These are phyloP conservation scores for Sinohyriopsis cumingii DNA, from an alignment of 2,888 invertebrate species.

Conservation along the genomic window DNA sequence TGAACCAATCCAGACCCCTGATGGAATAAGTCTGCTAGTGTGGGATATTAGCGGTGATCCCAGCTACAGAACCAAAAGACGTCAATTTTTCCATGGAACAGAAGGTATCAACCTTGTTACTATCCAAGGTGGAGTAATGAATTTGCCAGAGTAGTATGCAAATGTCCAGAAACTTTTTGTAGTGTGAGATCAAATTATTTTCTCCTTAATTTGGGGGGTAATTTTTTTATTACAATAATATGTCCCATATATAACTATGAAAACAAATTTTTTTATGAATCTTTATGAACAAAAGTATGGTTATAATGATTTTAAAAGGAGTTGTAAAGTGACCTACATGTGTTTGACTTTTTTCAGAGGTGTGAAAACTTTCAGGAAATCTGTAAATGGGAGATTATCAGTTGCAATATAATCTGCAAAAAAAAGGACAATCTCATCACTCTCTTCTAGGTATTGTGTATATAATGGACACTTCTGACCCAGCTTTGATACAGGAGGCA, in stretches of 20 bases:
- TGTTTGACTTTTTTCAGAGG: too few species aligned
- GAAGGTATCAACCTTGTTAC: constrained; percentile 14
- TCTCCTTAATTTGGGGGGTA: too few species aligned
- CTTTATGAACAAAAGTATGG: too few species aligned
- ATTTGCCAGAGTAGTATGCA: not conserved
- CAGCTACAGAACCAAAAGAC: constrained; percentile 9
- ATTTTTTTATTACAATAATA: too few species aligned
- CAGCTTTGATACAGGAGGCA: not conserved
- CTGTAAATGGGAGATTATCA: too few species aligned
- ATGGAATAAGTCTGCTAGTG: constrained; percentile 9
- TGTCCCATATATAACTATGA: too few species aligned
- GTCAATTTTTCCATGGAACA: constrained; percentile 30
- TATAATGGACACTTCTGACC: constrained; percentile 14
- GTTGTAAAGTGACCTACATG: too few species aligned
- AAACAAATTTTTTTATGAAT: too few species aligned
- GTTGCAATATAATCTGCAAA: not conserved
- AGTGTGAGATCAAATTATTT: not conserved
- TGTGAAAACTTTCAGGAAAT: too few species aligned
- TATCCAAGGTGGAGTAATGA: not conserved
- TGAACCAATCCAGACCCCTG: constrained; percentile 8
- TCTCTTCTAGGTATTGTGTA: constrained; percentile 18
- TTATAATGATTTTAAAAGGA: too few species aligned
- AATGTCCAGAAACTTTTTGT: not conserved
- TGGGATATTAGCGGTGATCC: constrained; percentile 23
- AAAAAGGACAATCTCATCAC: not conserved